Evolutionary conservation across 2,888 invertebrate species (phyloP).

Genomic region (Meganola albula): DNA sequence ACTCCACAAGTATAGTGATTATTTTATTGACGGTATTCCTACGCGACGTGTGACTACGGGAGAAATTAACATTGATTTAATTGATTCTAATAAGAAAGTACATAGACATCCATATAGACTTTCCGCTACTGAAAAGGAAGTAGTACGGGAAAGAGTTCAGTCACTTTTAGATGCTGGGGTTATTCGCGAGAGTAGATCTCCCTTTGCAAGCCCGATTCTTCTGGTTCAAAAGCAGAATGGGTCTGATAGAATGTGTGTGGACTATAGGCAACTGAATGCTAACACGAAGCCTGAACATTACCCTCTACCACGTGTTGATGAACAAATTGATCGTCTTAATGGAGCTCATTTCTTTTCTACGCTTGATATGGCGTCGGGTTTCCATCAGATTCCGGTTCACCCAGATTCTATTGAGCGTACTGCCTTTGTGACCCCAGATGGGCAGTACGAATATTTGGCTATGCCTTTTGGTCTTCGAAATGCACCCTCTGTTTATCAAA

Average conservation of each 20-base stretch:
- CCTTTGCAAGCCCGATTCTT: neutral
- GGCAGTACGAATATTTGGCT: conserved; percentile 18
- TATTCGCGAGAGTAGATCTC: conserved; percentile 15
- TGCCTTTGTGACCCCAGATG: conserved; percentile 20
- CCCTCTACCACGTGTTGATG: conserved; percentile 11
- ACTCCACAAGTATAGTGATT: conserved; percentile 8
- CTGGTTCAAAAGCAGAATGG: neutral
- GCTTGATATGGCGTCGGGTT: conserved; percentile 28
- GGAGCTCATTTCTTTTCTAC: conserved; percentile 15
- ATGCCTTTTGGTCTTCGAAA: conserved; percentile 27
- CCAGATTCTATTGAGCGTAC: conserved; percentile 13
- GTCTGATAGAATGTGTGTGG: neutral
- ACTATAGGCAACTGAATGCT: conserved; percentile 22
- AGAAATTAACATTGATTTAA: conserved; percentile 9
- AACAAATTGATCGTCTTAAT: conserved; percentile 1
- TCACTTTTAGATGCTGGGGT: conserved; percentile 18
- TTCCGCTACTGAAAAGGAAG: conserved; percentile 18
- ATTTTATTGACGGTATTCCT: conserved; percentile 18
- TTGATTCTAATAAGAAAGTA: conserved; percentile 14
- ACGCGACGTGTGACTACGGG: conserved; percentile 14
- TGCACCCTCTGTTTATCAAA: conserved; percentile 1
- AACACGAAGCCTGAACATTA: conserved; percentile 25
- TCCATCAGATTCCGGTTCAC: conserved; percentile 25
- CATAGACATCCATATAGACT: conserved; percentile 14
- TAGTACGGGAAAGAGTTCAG: conserved; percentile 21